phyloP scores from a whole-genome alignment of 2,888 invertebrate species.

The Noctua comes region DNA sequence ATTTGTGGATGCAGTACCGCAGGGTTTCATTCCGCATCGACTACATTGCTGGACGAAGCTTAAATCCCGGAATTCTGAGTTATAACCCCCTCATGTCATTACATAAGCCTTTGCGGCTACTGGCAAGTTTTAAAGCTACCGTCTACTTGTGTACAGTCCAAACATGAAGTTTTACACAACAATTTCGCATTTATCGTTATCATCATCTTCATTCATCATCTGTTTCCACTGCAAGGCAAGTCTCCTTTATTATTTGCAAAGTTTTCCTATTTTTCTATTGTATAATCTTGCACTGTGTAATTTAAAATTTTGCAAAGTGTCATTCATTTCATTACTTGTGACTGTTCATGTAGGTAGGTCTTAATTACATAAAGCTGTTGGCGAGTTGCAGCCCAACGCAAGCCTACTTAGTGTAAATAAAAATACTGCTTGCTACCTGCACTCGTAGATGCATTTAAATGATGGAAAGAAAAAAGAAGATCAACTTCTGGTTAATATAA shows the following conservation, averaged over 20 bases:
- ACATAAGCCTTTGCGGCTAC: not conserved
- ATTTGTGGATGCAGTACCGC: constrained; percentile 11
- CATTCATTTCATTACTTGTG: not conserved
- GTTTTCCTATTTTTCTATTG: not conserved
- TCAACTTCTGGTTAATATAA: not conserved
- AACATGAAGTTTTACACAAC: not conserved
- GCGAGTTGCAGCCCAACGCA: not conserved
- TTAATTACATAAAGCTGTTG: not conserved
- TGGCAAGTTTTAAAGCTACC: not conserved
- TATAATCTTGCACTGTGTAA: not conserved
- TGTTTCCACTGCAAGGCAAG: not conserved
- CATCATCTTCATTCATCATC: not conserved
- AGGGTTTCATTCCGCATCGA: constrained; percentile 5
- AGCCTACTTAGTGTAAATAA: not conserved
- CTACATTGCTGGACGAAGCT: constrained; percentile 3
- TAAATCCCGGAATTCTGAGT: not conserved
- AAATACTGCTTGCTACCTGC: not conserved
- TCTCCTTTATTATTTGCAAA: no score
- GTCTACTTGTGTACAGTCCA: not conserved
- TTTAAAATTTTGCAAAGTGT: not conserved
- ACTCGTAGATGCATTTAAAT: not conserved
- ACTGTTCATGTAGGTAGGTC: not conserved
- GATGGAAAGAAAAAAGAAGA: not conserved
- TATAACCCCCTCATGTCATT: not conserved
- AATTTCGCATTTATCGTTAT: not conserved